Evolutionary conservation across 2,113 vertebrate species (phyloP).

Genomic region (Elephas maximus): DNA sequence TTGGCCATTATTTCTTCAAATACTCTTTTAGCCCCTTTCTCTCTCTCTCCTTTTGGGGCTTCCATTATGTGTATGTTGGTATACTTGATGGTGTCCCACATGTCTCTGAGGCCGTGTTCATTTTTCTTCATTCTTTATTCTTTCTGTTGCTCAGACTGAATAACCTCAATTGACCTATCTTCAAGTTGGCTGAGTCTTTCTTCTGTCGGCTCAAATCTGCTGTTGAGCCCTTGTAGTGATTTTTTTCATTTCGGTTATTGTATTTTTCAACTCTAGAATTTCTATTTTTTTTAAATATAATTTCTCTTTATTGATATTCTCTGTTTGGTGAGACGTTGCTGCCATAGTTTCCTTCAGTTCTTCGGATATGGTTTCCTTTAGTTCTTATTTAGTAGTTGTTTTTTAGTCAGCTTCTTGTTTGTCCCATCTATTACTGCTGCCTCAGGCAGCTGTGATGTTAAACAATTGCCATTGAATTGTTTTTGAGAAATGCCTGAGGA

Average conservation of each 20-base stretch:
- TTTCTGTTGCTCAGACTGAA: neutral
- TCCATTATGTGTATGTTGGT: neutral
- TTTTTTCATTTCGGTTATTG: neutral
- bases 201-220: neutral
- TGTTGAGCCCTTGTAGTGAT: neutral
- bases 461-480: neutral
- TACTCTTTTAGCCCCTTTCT: neutral
- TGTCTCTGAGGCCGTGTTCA: neutral
- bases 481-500: constrained; percentile 21
- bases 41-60: neutral
- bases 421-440: neutral
- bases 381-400: neutral
- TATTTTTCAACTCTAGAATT: neutral
- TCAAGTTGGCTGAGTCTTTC: too few relatives aligned
- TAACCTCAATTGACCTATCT: neutral
- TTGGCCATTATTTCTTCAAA: neutral
- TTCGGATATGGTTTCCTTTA: constrained; percentile 5
- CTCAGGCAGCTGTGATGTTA: neutral
- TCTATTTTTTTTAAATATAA: neutral
- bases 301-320: neutral
- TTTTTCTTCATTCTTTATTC: neutral
- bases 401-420: neutral
- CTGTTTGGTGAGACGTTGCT: neutral
- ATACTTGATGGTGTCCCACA: neutral
- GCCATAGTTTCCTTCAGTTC: neutral